Evolutionary conservation across 2,888 invertebrate genomes (phyloP).

Genomic region (Blomia tropicalis): DNA sequence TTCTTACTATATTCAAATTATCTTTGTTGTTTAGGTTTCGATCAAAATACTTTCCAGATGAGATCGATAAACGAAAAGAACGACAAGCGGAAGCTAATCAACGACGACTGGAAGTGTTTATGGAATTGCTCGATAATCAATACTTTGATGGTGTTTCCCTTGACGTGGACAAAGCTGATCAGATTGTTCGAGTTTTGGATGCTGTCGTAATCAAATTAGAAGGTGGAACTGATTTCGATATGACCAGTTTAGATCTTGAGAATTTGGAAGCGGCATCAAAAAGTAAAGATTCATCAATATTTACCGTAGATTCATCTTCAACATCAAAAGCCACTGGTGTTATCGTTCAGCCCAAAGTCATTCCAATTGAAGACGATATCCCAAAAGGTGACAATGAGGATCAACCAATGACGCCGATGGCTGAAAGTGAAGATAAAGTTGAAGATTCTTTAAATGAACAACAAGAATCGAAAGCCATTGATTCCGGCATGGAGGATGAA

Average conservation of each 20-base stretch:
- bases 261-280: slow-evolving; percentile 25
- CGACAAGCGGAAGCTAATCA: slow-evolving; percentile 64
- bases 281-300: slow-evolving; percentile 19
- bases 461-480: slow-evolving; percentile 14
- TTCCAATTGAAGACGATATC: too few species aligned
- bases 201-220: slow-evolving; percentile 91
- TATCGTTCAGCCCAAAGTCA: neutral
- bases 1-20: neutral
- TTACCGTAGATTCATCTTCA: slow-evolving; percentile 26
- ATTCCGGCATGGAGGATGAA: slow-evolving; percentile 30
- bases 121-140: slow-evolving; percentile 53
- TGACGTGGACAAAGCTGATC: slow-evolving; percentile 60
- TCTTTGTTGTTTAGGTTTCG: slow-evolving; percentile 61
- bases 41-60: slow-evolving; percentile 95
- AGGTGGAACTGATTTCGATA: slow-evolving; percentile 58
- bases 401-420: too few species aligned
- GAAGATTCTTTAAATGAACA: too few species aligned
- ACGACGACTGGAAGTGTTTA: slow-evolving; percentile 73
- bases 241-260: slow-evolving; percentile 55
- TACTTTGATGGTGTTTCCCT: slow-evolving; percentile 60
- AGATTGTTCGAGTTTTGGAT: slow-evolving; percentile 71
- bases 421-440: too few species aligned
- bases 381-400: too few species aligned
- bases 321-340: slow-evolving; percentile 6
- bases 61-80: slow-evolving; percentile 70